Percentiles rank a stretch among this genome's conserved stretches.
These are phyloP conservation scores for Mamestra brassicae DNA, from an alignment of 2,888 invertebrate genomes.

Conservation along the genomic window DNA sequence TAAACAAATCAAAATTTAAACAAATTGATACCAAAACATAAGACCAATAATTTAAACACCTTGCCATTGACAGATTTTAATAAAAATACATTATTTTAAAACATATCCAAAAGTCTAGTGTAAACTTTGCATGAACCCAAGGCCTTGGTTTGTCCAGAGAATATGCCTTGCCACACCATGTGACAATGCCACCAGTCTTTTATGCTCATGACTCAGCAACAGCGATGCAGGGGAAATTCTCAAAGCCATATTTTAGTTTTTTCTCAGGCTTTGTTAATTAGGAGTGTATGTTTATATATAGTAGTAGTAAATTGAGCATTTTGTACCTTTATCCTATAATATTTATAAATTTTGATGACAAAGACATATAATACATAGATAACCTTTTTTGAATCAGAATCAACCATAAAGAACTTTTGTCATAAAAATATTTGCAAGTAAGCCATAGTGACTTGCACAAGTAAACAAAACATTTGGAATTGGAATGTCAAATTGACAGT, in stretches of 20 bases:
- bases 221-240: too few species aligned
- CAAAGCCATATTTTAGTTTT: neutral
- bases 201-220: too few species aligned
- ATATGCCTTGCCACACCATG: neutral
- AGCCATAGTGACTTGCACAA: conserved; percentile 15
- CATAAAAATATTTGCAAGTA: neutral
- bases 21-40: neutral
- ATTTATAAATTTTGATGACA: neutral
- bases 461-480: conserved; percentile 37
- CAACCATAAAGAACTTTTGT: neutral
- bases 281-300: neutral
- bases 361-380: too few species aligned
- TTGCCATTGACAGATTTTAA: too few species aligned
- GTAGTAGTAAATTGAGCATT: too few species aligned
- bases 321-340: too few species aligned
- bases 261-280: neutral
- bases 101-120: too few species aligned
- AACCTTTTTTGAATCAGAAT: neutral
- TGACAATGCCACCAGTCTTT: neutral
- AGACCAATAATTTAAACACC: too few species aligned
- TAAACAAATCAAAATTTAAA: neutral
- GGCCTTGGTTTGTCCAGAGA: neutral
- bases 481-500: conserved; percentile 51
- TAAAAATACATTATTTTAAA: too few species aligned
- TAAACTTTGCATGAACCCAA: too few species aligned